Conservation (phyloP, 2,888 invertebrate species). For the Brachypalpus laphriformis region DNA sequence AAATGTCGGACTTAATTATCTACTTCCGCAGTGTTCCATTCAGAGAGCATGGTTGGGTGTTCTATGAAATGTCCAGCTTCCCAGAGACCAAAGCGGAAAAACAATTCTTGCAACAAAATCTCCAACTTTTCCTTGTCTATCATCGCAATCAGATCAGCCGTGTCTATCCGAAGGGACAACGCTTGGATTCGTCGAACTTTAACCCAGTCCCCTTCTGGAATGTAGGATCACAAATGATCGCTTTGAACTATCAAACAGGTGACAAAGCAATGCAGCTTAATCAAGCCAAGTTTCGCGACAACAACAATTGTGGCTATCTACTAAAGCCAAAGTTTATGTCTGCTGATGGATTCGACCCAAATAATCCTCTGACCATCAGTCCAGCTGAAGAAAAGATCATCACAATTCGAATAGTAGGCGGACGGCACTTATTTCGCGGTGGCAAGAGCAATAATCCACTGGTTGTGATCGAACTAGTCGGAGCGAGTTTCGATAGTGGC, state of each 20-base stretch:
- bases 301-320: conserved; percentile 96
- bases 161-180: conserved; percentile 96
- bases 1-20: conserved; percentile 97
- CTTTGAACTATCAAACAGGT: conserved; percentile 97
- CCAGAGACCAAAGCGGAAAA: conserved; percentile 98
- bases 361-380: conserved; percentile 86
- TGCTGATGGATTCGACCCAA: conserved; percentile 90
- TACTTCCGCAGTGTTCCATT: conserved; percentile 93
- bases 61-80: conserved; percentile 98
- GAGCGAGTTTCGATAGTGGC: conserved; percentile 93
- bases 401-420: conserved; percentile 92
- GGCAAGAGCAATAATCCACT: conserved; percentile 93
- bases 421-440: conserved; percentile 93
- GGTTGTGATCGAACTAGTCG: conserved; percentile 95
- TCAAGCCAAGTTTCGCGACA: conserved; percentile 95
- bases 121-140: conserved; percentile 89
- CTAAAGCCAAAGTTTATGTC: conserved; percentile 96
- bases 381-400: conserved; percentile 86
- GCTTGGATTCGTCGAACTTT: conserved; percentile 98
- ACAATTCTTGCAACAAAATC: conserved; percentile 91
- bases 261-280: conserved; percentile 99
- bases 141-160: conserved; percentile 94
- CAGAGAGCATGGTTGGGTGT: conserved; percentile 88
- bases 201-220: conserved; percentile 98
- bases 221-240: conserved; percentile 97